Evolutionary conservation across 2,888 invertebrate species (phyloP), one percentile per base, ranked within the genome.

Genomic region (Troides oblongomaculatus): DNA sequence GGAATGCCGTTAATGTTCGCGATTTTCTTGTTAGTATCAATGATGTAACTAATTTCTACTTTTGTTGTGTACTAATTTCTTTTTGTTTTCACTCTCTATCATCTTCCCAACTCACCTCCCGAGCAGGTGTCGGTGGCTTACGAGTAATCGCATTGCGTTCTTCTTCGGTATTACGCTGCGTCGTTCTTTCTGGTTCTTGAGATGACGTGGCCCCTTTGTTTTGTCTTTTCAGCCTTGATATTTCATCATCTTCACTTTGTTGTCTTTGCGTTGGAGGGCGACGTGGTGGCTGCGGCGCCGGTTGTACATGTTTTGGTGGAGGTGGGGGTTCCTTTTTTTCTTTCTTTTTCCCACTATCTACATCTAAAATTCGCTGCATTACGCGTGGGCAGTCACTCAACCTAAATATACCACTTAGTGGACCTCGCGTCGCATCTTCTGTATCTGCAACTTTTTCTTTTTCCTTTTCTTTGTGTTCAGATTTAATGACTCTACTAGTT

Each of bases 161-260:
- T 88, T 95, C 93, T 85, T 95, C 90, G 72, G 85, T 89, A 72
- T 89, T 87, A 69, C 90, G 87, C 81, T 82, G 90, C 69, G 93
- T 84, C 25, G 94, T 87, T 61, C 94, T 90, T 75, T 95, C 94
- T 50, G 94, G 91, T 81, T 94, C 95, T 79, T 93, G 89, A 25
- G 95, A 94, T 17, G 95, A 92, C 36, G 95, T 93, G 25, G 95
- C 94, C 30, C 90, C 92, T 86, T 97, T 97, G 81, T 97, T 97
- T 88, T 97, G 96, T 81, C 96, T 96, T 89, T 98, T 98, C 74
- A 97, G 96, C 80, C 96, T 95, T 14, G 96, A 93, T 73, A 98
- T 97, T 86, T 98, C 98, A 81, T 97, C 97, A 79, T 97, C 97
- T 89, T 98, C 98, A 83, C 97, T 97, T 74, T 96, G 94, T 87